Base-by-base conservation (phyloP, 1,140 invertebrate genomes). In the Pemphigus obesinymphae region DNA sequence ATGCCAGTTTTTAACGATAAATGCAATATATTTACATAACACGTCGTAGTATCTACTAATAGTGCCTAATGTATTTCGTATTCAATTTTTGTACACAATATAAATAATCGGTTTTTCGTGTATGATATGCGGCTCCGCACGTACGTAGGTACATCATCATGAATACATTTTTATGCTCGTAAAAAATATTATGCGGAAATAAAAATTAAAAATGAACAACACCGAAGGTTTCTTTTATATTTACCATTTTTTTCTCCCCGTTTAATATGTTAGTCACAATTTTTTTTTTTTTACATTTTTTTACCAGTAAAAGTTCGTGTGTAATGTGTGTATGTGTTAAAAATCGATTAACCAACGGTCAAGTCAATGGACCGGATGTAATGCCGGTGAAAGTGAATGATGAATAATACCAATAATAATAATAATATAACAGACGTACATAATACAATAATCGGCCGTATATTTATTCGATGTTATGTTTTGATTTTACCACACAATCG, bases 281-380 rank as follows among this genome's bases (percentile, higher is more conserved):
- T 43, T 63, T 63, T 29, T 31, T 43, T 37, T 61, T 20, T 55
- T 8, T 29, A 61, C 13, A 61, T 61, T 61, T 61, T n/a, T 17
- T 58, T 43, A 40, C n/a, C n/a, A 34, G 73, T 78, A 78, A 78
- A 61, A 37, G 75, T 80, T 17, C 10, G 13, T 23, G 23, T 23
- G n/a, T n/a, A n/a, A n/a, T n/a, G 13, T 23, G 11, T 29, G 34
- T 37, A 31, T 55, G 31, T 78, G 55, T 78, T 80, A 45, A 45
- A 76, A 80, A 80, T 80, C 55, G 55, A 80, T 80, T 63, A 80
- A 80, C 76, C 17, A 31, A 63, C 76, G 76, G 76, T 80, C 76
- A 80, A 63, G 53, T 80, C 76, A 80, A 80, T 63, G 76, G 76
- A 80, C 76, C 76, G 76, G 76, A 80, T 80, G 76, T 48, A 40